Base-by-base conservation (phyloP, 2,888 invertebrate species). In the Drosophila percnosoma region DNA sequence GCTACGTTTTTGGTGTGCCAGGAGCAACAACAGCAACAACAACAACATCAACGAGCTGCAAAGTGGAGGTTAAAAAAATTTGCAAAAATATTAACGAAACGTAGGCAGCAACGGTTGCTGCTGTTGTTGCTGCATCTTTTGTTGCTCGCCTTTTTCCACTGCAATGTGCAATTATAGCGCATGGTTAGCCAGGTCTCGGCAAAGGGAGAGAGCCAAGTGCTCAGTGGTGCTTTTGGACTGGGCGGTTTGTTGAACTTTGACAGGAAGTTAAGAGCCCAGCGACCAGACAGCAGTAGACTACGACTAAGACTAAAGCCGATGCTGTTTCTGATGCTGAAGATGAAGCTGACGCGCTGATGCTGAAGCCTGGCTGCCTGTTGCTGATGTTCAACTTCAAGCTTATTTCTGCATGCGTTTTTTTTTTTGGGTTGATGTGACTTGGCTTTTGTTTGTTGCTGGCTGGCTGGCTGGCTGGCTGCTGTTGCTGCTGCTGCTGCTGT, bases 31-130 rank as follows among this genome's bases (percentile, higher is more conserved):
- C 52, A 52, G 48, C 45, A 67, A 31, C 53, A 69, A 31, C 52
- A 42, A 38, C 66, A 54, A 55, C 38, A n/a, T 71, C 64, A 68
- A 75, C 69, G 72, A 87, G 79, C 87, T 87, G 88, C 87, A 88
- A 85, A 85, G 84, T 85, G 83, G 89, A 86, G 87, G 85, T 86
- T 88, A 88, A 83, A 88, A 85, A 85, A 85, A 85, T 85, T 88
- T 88, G 89, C 85, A 85, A 85, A 84, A 85, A 85, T 85, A 85
- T 85, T 85, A 89, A 89, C 85, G 89, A 87, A 89, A 85, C 89
- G 89, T 87, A 88, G 83, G 78, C 84, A 81, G 83, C 83, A 80
- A 77, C 80, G 65, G 78, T 64, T 61, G 76, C 74, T 68, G 85
- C 69, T 67, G 72, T 33, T 67, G 79, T 59, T 73, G 67, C 15